Evolutionary conservation across 2,113 vertebrate species (phyloP).

Genomic region (Chlamydotis undulata): DNA sequence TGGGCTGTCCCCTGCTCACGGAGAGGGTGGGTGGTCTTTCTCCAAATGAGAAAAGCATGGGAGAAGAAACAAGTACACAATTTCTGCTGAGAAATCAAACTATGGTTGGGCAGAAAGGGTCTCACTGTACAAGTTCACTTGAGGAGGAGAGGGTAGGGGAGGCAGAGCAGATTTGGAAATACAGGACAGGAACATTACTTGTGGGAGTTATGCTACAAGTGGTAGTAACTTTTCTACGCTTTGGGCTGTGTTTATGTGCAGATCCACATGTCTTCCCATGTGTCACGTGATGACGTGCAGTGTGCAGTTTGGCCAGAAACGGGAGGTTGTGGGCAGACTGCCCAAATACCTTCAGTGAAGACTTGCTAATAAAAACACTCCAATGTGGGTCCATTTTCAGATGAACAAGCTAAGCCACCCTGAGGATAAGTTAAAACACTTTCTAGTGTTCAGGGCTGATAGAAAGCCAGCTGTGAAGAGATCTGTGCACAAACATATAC

Average conservation of each 20-base stretch:
- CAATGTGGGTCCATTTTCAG: conserved; percentile 20
- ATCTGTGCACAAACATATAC: background rate
- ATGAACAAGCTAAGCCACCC: background rate
- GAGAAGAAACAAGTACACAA: background rate
- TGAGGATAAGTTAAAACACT: background rate
- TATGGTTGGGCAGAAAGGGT: background rate
- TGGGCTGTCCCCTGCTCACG: background rate
- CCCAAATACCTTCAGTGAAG: conserved; percentile 6
- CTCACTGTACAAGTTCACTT: background rate
- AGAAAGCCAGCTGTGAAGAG: background rate
- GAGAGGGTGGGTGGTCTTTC: background rate
- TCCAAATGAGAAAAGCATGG: background rate
- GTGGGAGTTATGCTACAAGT: background rate
- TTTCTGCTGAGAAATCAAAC: background rate
- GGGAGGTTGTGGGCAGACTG: background rate
- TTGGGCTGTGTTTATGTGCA: background rate
- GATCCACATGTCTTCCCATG: background rate
- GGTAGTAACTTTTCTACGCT: background rate
- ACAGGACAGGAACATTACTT: background rate
- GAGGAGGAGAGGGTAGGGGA: background rate
- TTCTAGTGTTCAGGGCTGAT: background rate
- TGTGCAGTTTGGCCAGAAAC: background rate
- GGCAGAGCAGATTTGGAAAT: background rate
- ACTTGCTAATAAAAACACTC: conserved; percentile 26
- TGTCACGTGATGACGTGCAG: background rate